phyloP scores from a whole-genome alignment of 2,797 vertebrate genomes.

The Periophthalmus magnuspinnatus region DNA sequence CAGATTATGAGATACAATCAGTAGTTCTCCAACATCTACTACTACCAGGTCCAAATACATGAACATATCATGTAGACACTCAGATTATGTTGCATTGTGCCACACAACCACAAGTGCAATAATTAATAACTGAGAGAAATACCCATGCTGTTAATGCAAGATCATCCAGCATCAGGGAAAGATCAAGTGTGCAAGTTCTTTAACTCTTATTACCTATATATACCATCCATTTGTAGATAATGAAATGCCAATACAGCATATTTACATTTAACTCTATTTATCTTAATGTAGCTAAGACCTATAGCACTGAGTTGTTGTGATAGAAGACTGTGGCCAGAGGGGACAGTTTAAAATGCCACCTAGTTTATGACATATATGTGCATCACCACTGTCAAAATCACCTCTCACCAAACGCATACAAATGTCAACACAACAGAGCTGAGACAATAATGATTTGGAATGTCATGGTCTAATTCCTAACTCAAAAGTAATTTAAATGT shows the following conservation, averaged over 20 bases:
- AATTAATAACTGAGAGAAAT: too few relatives aligned
- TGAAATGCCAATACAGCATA: neutral
- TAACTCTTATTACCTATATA: neutral
- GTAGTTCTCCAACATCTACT: too few relatives aligned
- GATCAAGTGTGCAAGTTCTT: too few relatives aligned
- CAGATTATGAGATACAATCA: too few relatives aligned
- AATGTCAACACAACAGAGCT: constrained; percentile 18
- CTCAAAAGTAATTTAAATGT: too few relatives aligned
- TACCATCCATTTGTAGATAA: neutral
- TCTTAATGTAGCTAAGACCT: constrained; percentile 35
- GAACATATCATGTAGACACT: too few relatives aligned
- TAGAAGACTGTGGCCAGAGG: constrained; percentile 19
- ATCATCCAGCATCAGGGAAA: too few relatives aligned
- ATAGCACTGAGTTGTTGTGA: constrained; percentile 46
- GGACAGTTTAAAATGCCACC: constrained; percentile 47
- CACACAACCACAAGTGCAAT: too few relatives aligned
- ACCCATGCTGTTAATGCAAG: too few relatives aligned
- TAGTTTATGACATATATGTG: constrained; percentile 12
- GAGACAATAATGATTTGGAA: constrained; percentile 30
- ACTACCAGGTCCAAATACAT: too few relatives aligned
- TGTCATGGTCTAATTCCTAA: constrained; percentile 25
- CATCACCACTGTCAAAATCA: constrained; percentile 32
- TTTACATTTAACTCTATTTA: constrained; percentile 1
- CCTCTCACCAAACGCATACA: constrained; percentile 22
- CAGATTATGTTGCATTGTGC: too few relatives aligned